phyloP scores from a whole-genome alignment of 2,888 invertebrate species.

The Philhelius pedissequus region DNA sequence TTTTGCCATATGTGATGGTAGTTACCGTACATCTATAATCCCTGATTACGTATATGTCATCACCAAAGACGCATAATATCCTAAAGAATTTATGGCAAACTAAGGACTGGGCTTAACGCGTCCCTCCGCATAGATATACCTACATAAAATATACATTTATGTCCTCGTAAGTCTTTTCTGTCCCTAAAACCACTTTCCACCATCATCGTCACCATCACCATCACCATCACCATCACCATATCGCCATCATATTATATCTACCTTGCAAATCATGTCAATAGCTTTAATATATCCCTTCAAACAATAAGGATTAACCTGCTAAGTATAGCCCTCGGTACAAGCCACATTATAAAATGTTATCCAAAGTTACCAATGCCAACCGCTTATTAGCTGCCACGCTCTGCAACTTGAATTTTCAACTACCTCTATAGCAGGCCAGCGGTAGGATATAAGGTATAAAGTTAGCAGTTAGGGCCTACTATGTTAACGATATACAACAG shows the following conservation, averaged over 20 bases:
- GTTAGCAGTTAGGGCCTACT: not conserved
- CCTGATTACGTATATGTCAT: slow-evolving; percentile 8
- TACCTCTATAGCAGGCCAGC: not conserved
- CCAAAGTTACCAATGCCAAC: slow-evolving; percentile 46
- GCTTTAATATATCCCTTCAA: not conserved
- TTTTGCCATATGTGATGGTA: not conserved
- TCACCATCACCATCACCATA: not conserved
- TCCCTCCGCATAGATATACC: not conserved
- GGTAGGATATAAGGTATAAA: not conserved
- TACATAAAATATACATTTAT: not conserved
- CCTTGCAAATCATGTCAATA: slow-evolving; percentile 25
- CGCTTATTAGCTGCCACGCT: slow-evolving; percentile 58
- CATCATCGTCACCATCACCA: not conserved
- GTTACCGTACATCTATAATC: not conserved
- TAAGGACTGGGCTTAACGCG: not conserved
- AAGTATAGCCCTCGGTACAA: slow-evolving; percentile 29
- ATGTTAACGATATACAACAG: not conserved
- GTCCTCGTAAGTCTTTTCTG: not conserved
- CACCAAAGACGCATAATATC: not conserved
- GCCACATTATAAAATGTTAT: slow-evolving; percentile 29
- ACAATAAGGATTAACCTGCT: slow-evolving; percentile 29
- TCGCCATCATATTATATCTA: no score
- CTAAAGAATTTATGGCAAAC: slow-evolving; percentile 2
- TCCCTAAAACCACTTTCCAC: not conserved
- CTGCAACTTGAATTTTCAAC: slow-evolving; percentile 62